These are phyloP conservation scores for Nesoenas mayeri DNA, from an alignment of 2,113 vertebrate genomes.

Conservation along the genomic window DNA sequence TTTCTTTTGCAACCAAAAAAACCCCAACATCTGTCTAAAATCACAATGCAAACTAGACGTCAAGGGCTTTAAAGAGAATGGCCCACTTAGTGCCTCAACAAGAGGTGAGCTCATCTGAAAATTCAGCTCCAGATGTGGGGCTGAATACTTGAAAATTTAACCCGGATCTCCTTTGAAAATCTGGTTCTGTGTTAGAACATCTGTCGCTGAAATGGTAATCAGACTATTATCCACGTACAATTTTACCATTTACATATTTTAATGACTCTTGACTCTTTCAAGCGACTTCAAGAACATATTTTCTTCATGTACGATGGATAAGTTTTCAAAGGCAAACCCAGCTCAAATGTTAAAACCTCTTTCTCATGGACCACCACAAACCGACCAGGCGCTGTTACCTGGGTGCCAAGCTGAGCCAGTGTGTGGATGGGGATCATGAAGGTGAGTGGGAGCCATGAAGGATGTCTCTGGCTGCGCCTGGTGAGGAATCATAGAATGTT, in stretches of 20 bases:
- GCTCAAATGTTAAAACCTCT: neutral
- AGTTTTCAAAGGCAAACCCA: neutral
- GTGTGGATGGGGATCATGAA: rapidly evolving
- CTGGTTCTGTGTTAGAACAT: constrained; percentile 65
- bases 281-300: constrained; percentile 5
- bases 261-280: constrained; percentile 67
- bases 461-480: neutral
- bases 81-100: constrained; percentile 17
- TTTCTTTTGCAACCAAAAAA: neutral
- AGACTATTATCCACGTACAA: constrained; percentile 59
- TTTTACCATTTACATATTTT: constrained; percentile 67
- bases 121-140: constrained; percentile 68
- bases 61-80: constrained; percentile 3
- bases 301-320: constrained; percentile 1
- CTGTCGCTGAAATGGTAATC: constrained; percentile 67
- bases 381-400: rapidly evolving
- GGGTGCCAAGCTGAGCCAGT: no score
- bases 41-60: neutral
- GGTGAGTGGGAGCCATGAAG: rapidly evolving
- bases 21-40: neutral
- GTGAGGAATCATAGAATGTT: neutral
- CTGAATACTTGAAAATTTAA: constrained; percentile 68
- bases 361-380: neutral
- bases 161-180: constrained; percentile 70
- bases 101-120: constrained; percentile 62